Percentiles rank a stretch among this genome's conserved stretches.
Evolutionary conservation across 2,888 invertebrate genomes (phyloP).

Genomic region (Leucoma salicis): DNA sequence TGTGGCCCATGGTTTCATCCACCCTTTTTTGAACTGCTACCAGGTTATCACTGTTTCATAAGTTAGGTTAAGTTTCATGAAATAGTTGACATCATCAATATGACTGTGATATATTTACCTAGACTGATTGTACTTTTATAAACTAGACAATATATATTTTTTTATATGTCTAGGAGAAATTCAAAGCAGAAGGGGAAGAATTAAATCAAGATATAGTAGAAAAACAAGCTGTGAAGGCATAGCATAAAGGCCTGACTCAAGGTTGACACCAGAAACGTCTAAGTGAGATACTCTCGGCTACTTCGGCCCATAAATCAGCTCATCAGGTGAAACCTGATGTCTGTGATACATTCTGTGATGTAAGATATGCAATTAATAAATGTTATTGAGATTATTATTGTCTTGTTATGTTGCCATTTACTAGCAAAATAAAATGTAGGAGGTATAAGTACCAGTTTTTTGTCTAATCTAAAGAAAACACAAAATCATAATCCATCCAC

Average conservation of each 20-base stretch:
- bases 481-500: too few species aligned
- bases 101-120: too few species aligned
- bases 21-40: too few species aligned
- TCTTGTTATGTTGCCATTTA: background rate
- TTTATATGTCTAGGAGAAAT: slow-evolving; percentile 69
- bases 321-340: background rate
- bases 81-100: too few species aligned
- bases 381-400: background rate
- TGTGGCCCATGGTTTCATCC: too few species aligned
- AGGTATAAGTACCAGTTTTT: too few species aligned
- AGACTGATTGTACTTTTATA: too few species aligned
- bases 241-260: slow-evolving; percentile 8
- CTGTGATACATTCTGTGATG: slow-evolving; percentile 16
- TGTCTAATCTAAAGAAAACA: too few species aligned
- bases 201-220: slow-evolving; percentile 78
- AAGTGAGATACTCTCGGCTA: background rate
- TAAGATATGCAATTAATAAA: slow-evolving; percentile 9
- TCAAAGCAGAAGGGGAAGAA: slow-evolving; percentile 83
- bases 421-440: too few species aligned
- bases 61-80: too few species aligned
- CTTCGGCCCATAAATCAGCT: background rate
- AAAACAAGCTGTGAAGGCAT: slow-evolving; percentile 74
- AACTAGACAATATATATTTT: too few species aligned
- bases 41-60: too few species aligned
- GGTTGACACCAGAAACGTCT: background rate